phyloP scores from a whole-genome alignment of 2,113 vertebrate genomes.

The Dolichallabes microphthalmus region DNA sequence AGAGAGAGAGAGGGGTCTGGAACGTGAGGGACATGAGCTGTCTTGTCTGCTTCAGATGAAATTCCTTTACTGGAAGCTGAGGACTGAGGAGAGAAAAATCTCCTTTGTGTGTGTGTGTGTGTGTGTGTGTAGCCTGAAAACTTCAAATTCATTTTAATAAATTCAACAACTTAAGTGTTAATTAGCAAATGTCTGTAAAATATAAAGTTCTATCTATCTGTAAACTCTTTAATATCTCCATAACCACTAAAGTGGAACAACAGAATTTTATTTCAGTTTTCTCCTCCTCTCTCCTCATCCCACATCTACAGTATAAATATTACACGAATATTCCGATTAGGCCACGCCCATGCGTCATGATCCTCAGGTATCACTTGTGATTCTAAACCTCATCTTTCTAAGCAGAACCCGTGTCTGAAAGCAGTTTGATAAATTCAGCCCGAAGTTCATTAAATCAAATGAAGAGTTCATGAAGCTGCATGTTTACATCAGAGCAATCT shows the following conservation, averaged over 20 bases:
- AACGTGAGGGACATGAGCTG: conserved; percentile 31
- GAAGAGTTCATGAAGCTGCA: background rate
- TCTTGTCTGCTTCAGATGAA: conserved; percentile 26
- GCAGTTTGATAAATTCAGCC: background rate
- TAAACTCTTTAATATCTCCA: background rate
- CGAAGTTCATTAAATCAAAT: background rate
- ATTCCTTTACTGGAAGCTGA: background rate
- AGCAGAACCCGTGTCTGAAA: background rate
- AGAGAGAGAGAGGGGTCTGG: background rate
- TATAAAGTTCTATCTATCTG: background rate
- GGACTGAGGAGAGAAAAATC: background rate
- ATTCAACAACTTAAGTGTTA: background rate
- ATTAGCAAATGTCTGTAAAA: too few species aligned
- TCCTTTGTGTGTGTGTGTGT: background rate
- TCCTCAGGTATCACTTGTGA: background rate
- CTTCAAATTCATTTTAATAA: background rate
- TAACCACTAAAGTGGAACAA: background rate
- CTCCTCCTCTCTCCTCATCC: background rate
- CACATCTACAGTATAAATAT: background rate
- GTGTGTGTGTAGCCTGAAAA: background rate
- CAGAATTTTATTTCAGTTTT: background rate
- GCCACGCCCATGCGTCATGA: background rate
- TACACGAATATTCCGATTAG: background rate
- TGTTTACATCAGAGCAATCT: background rate
- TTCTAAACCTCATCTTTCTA: background rate